Evolutionary conservation across 2,113 vertebrate species (phyloP).

Genomic region (rabbit (Oryctolagus cuniculus)): DNA sequence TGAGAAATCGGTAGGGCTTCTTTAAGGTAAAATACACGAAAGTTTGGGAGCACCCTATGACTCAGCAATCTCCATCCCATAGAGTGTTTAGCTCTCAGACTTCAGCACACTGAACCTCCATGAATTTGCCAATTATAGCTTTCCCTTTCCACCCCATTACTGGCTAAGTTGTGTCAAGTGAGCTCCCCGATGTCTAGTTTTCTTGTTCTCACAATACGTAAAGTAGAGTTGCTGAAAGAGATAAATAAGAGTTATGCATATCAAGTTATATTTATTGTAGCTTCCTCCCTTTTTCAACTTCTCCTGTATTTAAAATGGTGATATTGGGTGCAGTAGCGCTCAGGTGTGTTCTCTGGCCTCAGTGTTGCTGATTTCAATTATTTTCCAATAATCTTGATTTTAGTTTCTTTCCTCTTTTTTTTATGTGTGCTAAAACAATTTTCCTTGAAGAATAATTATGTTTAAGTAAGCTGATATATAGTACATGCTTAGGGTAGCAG

Average conservation of each 20-base stretch:
- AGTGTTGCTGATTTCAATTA: background rate
- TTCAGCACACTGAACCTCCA: too few species aligned
- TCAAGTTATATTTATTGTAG: background rate
- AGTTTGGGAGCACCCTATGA: too few species aligned
- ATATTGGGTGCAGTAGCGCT: background rate
- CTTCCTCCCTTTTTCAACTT: background rate
- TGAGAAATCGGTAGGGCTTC: too few species aligned
- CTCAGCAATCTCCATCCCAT: too few species aligned
- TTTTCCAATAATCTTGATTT: background rate
- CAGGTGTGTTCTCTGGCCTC: background rate
- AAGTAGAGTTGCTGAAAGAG: background rate
- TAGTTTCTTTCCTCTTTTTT: background rate
- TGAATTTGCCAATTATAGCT: too few species aligned
- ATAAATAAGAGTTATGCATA: background rate
- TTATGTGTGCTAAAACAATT: constrained; percentile 9
- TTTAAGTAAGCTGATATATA: background rate
- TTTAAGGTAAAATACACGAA: too few species aligned
- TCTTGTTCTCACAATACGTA: background rate
- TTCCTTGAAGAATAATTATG: constrained; percentile 33
- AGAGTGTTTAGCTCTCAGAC: too few species aligned
- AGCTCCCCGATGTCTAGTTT: background rate
- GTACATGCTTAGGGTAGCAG: background rate
- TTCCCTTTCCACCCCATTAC: too few species aligned
- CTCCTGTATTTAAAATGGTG: background rate
- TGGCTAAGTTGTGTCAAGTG: background rate